Conservation (phyloP, 1,140 invertebrate genomes). For the Pantala flavescens region DNA sequence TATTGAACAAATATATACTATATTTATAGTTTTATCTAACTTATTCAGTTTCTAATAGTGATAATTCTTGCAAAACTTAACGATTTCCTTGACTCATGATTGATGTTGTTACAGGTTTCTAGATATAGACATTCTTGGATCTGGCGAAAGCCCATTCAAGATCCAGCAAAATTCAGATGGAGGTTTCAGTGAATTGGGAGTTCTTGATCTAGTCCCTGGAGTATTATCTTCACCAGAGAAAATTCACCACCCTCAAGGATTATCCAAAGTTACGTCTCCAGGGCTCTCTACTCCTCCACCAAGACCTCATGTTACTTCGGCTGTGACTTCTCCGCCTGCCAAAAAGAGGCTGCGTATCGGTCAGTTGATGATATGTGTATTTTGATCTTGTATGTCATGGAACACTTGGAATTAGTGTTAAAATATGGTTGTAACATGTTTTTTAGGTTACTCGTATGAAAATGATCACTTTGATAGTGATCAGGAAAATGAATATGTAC, state of each 20-base stretch:
- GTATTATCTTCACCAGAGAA: not conserved
- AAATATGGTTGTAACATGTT: too few species aligned
- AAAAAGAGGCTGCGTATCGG: not conserved
- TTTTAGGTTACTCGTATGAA: too few species aligned
- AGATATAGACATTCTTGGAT: slow-evolving; percentile 33
- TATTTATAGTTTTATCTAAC: too few species aligned
- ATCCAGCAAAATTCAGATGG: slow-evolving; percentile 21
- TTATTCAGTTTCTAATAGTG: too few species aligned
- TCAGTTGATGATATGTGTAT: not conserved
- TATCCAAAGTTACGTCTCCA: not conserved
- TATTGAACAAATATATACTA: too few species aligned
- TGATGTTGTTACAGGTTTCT: slow-evolving; percentile 31
- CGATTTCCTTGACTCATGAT: too few species aligned
- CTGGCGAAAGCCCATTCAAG: slow-evolving; percentile 26
- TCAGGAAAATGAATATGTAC: not conserved
- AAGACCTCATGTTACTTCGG: not conserved
- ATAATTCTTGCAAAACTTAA: too few species aligned
- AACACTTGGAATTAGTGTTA: too few species aligned
- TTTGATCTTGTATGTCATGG: too few species aligned
- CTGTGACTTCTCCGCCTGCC: not conserved
- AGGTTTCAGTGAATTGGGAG: slow-evolving; percentile 23
- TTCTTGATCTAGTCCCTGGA: slow-evolving; percentile 20
- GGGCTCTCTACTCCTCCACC: not conserved
- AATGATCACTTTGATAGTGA: not conserved
- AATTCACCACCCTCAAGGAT: not conserved